Conservation (phyloP, 2,113 vertebrate species). For the Raja brachyura region DNA sequence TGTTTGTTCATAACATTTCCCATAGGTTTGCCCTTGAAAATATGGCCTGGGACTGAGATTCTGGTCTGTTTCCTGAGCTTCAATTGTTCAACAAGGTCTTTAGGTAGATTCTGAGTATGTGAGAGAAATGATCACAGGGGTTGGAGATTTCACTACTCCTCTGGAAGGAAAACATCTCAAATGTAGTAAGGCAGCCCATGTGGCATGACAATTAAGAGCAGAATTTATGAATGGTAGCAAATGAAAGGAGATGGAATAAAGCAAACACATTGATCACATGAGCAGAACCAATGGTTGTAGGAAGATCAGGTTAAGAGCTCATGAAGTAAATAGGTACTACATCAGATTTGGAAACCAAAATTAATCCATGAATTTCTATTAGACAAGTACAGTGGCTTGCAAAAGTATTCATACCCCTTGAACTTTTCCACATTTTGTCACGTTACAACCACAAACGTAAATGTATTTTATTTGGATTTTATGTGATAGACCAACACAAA, state of each 20-base stretch:
- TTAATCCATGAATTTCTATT: not conserved
- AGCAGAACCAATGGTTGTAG: not conserved
- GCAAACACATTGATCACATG: not conserved
- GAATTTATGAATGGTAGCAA: not conserved
- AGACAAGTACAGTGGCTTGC: too few relatives aligned
- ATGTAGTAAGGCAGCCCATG: not conserved
- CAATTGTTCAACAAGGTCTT: not conserved
- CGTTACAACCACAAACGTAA: too few relatives aligned
- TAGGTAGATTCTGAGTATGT: not conserved
- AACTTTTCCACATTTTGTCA: too few relatives aligned
- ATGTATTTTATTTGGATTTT: too few relatives aligned
- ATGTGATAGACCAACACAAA: too few relatives aligned
- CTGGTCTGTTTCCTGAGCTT: not conserved
- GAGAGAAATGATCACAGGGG: not conserved
- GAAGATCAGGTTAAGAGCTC: not conserved
- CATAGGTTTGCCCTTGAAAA: not conserved
- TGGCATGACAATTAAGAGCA: not conserved
- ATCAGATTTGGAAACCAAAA: not conserved
- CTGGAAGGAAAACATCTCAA: not conserved
- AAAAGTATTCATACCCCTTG: too few relatives aligned
- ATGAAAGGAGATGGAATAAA: not conserved
- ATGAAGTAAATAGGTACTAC: not conserved
- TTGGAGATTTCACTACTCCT: not conserved
- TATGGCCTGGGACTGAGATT: not conserved
- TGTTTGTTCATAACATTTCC: not conserved